phyloP scores from a whole-genome alignment of 2,797 vertebrate species.

The Notolabrus celidotus region DNA sequence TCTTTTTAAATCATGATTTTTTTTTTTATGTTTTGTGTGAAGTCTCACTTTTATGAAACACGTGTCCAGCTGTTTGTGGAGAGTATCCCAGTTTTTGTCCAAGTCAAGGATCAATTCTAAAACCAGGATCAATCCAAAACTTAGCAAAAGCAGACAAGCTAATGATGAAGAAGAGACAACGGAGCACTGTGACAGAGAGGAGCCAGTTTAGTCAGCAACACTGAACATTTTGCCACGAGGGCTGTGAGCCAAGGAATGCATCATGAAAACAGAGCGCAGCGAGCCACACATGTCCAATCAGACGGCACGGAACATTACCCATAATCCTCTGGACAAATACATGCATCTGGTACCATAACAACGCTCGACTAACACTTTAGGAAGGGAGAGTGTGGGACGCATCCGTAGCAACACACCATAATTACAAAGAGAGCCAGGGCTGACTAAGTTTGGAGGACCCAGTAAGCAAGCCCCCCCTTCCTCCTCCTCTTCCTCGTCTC shows the following conservation, averaged over 20 bases:
- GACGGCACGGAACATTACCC: constrained; percentile 78
- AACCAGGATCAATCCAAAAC: background rate
- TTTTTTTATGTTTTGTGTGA: background rate
- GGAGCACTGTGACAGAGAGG: constrained; percentile 40
- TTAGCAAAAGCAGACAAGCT: constrained; percentile 11
- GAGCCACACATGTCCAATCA: constrained; percentile 71
- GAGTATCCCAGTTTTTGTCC: background rate
- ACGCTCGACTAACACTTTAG: constrained; percentile 70
- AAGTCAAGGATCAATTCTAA: background rate
- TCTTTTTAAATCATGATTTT: too few relatives aligned
- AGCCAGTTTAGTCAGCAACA: constrained; percentile 52
- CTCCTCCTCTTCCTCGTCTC: constrained; percentile 36
- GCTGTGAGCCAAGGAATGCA: constrained; percentile 67
- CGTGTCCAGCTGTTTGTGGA: background rate
- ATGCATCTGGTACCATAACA: constrained; percentile 82
- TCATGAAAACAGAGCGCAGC: constrained; percentile 67
- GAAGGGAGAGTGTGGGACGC: constrained; percentile 77
- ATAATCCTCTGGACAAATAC: constrained; percentile 81
- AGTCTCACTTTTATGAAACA: background rate
- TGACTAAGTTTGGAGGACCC: constrained; percentile 95
- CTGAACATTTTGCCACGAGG: constrained; percentile 56
- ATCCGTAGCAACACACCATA: constrained; percentile 86
- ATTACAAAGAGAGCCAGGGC: constrained; percentile 87
- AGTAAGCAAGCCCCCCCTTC: constrained; percentile 75
- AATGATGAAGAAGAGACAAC: constrained; percentile 30